These are phyloP conservation scores for Mandrillus leucophaeus DNA, from an alignment of 2,113 vertebrate genomes.

Conservation along the genomic window DNA sequence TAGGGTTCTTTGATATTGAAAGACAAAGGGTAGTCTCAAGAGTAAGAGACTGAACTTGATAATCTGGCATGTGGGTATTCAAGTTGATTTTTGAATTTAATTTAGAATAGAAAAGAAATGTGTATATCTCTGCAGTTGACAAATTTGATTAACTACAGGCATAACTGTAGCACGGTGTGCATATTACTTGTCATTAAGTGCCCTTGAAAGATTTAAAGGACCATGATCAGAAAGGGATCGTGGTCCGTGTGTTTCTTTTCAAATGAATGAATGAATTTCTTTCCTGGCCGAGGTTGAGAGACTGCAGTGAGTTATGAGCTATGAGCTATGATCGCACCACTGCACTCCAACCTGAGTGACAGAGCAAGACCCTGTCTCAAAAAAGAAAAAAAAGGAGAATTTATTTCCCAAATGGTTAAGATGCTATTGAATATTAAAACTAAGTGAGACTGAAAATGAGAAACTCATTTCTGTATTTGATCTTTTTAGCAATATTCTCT, in stretches of 20 bases:
- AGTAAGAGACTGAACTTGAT: not conserved
- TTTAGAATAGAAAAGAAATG: not conserved
- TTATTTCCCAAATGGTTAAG: not conserved
- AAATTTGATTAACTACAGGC: not conserved
- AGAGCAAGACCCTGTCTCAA: no score
- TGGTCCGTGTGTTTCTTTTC: not conserved
- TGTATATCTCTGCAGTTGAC: not conserved
- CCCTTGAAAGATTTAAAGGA: not conserved
- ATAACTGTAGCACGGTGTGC: no score
- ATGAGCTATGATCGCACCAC: no score
- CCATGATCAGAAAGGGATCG: not conserved
- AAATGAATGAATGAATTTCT: not conserved
- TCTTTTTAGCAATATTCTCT: not conserved
- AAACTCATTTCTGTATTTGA: constrained; percentile 2
- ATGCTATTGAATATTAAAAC: constrained; percentile 7
- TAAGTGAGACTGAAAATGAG: constrained; percentile 1
- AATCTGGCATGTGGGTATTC: not conserved
- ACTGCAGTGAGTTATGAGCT: no score
- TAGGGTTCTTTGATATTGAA: not conserved
- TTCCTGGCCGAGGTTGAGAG: not conserved
- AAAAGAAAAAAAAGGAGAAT: no score
- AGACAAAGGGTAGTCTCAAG: not conserved
- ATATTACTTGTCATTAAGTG: not conserved
- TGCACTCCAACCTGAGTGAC: no score
- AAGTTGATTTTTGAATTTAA: not conserved